These are phyloP conservation scores for Chlorocebus sabaeus DNA, from an alignment of 2,113 vertebrate species.

Conservation along the genomic window DNA sequence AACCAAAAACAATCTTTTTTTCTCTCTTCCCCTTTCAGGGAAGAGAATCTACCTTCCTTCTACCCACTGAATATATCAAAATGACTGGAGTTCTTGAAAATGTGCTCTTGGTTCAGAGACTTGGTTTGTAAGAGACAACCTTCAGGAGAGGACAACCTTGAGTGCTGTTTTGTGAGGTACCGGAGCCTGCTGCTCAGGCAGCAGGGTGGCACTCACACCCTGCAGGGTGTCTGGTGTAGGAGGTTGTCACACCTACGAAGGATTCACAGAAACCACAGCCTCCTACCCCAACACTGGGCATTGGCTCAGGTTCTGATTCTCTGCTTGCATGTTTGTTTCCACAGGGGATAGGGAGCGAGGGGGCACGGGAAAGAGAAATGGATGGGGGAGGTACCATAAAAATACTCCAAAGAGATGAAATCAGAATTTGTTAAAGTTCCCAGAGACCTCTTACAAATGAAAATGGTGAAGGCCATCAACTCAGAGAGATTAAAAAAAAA, in stretches of 20 bases:
- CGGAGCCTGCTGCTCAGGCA: neutral
- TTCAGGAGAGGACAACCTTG: neutral
- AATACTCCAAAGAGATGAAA: neutral
- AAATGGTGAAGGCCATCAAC: neutral
- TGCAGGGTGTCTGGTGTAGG: neutral
- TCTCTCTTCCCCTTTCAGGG: conserved; percentile 8
- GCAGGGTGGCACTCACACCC: neutral
- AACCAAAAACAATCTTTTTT: neutral
- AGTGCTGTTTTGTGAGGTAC: neutral
- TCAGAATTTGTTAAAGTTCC: neutral
- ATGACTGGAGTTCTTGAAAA: neutral
- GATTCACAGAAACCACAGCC: neutral
- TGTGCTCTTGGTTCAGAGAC: neutral
- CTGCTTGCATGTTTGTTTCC: neutral
- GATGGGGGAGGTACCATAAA: neutral
- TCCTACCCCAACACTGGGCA: neutral
- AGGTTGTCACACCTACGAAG: neutral
- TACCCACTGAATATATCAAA: neutral
- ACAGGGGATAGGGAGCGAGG: neutral
- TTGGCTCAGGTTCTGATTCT: conserved; percentile 5
- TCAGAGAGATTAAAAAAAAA: neutral
- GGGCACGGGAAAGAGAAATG: neutral
- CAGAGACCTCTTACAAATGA: neutral
- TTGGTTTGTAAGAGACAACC: neutral
- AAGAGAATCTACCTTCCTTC: neutral